Evolutionary conservation across 2,888 invertebrate species (phyloP).

Genomic region (Cistogaster globosa): DNA sequence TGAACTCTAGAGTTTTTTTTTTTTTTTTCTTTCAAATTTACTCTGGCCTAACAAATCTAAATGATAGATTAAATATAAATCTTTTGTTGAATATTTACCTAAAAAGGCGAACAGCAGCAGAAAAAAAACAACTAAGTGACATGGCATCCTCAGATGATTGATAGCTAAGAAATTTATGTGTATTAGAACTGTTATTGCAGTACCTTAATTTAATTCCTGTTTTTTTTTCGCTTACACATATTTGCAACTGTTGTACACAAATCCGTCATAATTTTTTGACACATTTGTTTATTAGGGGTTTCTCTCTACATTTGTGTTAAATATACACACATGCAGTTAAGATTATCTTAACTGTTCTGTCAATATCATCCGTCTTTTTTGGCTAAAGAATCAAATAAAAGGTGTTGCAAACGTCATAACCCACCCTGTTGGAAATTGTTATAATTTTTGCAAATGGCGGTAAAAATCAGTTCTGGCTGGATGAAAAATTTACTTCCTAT

Average conservation of each 20-base stretch:
- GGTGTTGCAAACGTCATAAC: too few species aligned
- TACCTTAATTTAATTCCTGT: constrained; percentile 18
- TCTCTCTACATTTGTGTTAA: background rate
- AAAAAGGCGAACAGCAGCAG: background rate
- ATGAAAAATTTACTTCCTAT: too few species aligned
- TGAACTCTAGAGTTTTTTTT: background rate
- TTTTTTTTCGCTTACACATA: background rate
- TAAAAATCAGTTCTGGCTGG: too few species aligned
- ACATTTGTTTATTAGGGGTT: constrained; percentile 15
- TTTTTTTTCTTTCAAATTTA: background rate
- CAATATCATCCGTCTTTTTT: constrained; percentile 42
- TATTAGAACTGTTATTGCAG: constrained; percentile 34
- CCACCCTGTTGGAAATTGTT: too few species aligned
- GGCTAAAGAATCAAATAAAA: background rate
- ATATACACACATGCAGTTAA: constrained; percentile 18
- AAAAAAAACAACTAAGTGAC: too few species aligned
- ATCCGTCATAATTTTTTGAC: constrained; percentile 67
- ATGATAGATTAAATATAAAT: background rate
- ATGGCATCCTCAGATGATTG: constrained; percentile 27
- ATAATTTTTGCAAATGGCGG: too few species aligned
- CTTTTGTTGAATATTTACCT: background rate
- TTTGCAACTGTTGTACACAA: constrained; percentile 39
- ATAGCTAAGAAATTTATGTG: constrained; percentile 36
- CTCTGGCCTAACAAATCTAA: background rate
- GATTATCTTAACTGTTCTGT: constrained; percentile 34